phyloP scores from a whole-genome alignment of 2,888 invertebrate genomes.

The Eretmocerus hayati region DNA sequence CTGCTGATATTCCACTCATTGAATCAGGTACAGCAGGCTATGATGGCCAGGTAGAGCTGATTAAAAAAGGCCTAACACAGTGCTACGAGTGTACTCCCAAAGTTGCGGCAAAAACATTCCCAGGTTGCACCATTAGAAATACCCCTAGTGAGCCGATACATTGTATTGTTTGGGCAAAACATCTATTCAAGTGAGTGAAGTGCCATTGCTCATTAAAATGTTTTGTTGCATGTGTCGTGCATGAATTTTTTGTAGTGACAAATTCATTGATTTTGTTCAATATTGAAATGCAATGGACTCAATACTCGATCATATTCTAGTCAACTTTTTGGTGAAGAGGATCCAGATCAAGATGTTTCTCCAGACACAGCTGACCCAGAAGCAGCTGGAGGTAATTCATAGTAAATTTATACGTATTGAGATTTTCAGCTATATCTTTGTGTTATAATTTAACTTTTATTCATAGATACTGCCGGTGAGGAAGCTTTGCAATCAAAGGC shows the following conservation, averaged over 20 bases:
- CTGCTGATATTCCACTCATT: constrained; percentile 86
- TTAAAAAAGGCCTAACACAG: constrained; percentile 79
- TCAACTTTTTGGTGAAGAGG: constrained; percentile 94
- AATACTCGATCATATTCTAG: constrained; percentile 47
- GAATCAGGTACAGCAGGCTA: constrained; percentile 98
- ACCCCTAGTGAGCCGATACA: constrained; percentile 99
- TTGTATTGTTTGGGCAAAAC: constrained; percentile 99
- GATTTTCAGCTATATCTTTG: background rate
- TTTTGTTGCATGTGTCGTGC: background rate
- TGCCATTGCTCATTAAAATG: no score
- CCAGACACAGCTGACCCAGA: constrained; percentile 96
- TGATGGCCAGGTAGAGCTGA: constrained; percentile 88
- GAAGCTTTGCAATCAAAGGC: constrained; percentile 52
- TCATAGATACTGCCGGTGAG: constrained; percentile 51
- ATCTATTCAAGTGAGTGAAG: constrained; percentile 84
- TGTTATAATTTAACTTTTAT: constrained; percentile 3
- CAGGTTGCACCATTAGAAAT: constrained; percentile 97
- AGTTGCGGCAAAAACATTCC: constrained; percentile 84
- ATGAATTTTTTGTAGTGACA: background rate
- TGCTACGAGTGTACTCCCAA: constrained; percentile 97
- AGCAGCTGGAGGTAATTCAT: constrained; percentile 54
- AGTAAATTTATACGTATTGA: background rate
- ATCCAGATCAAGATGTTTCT: constrained; percentile 95
- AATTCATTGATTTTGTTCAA: background rate
- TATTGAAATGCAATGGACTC: background rate